Percentiles rank a stretch among this genome's conserved stretches.
Conservation (phyloP, 1,140 invertebrate genomes). For the Eupeodes corollae region DNA sequence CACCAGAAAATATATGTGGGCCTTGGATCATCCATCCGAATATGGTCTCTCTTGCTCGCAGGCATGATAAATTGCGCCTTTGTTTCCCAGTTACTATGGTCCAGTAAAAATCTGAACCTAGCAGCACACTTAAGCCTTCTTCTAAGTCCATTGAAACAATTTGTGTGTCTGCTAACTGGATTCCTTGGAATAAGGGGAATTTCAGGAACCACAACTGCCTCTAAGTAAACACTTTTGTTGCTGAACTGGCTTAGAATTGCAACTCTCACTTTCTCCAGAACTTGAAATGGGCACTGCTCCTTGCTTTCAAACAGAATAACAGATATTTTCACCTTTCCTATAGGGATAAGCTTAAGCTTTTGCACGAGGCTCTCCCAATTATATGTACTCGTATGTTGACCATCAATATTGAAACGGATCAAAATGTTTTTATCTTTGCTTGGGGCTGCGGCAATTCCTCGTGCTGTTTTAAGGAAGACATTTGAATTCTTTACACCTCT, state of each 20-base stretch:
- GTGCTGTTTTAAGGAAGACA: too few relatives aligned
- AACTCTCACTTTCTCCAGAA: not conserved
- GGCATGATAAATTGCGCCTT: not conserved
- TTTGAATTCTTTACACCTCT: too few relatives aligned
- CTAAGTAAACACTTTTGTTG: not conserved
- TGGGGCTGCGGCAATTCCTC: too few relatives aligned
- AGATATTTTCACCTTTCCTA: too few relatives aligned
- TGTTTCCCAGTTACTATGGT: not conserved
- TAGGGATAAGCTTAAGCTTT: too few relatives aligned
- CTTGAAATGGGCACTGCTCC: not conserved
- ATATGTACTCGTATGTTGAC: too few relatives aligned
- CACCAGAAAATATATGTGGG: not conserved
- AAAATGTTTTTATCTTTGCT: too few relatives aligned
- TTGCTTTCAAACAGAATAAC: too few relatives aligned
- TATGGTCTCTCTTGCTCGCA: not conserved
- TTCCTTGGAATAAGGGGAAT: not conserved
- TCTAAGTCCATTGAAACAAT: not conserved
- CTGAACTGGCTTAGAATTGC: not conserved
- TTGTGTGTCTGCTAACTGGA: not conserved
- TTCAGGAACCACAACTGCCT: not conserved
- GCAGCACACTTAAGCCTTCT: not conserved
- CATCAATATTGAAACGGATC: too few relatives aligned
- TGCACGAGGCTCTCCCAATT: too few relatives aligned
- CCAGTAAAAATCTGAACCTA: conserved; percentile 4
- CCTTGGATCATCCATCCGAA: conserved; percentile 4